A percentile compares a stretch with the other conserved stretches of the same genome.
Evolutionary conservation across 2,888 invertebrate genomes (phyloP).

Genomic region (Napeogenes sylphis): DNA sequence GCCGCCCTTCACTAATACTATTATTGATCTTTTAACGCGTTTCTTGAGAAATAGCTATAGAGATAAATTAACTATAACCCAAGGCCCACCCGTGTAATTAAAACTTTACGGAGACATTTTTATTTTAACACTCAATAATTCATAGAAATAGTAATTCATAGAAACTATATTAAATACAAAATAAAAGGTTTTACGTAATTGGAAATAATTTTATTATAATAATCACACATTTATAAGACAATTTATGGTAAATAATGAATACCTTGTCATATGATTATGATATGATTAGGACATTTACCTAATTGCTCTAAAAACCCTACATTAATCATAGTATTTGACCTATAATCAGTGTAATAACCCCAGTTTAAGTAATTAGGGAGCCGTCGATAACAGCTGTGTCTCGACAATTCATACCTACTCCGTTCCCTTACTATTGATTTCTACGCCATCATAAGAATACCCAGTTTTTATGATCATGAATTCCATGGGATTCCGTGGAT

Average conservation of each 20-base stretch:
- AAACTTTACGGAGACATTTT: slow-evolving; percentile 6
- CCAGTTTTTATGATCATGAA: no score
- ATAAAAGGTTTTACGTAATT: no score
- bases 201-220: no score
- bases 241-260: no score
- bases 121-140: neutral
- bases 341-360: slow-evolving; percentile 27
- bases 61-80: slow-evolving; percentile 17
- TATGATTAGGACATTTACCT: no score
- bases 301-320: no score
- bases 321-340: slow-evolving; percentile 14
- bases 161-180: no score
- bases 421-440: slow-evolving; percentile 15
- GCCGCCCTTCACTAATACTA: slow-evolving; percentile 19
- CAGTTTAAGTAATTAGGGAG: slow-evolving; percentile 27
- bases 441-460: slow-evolving; percentile 7
- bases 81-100: slow-evolving; percentile 16
- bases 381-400: slow-evolving; percentile 28
- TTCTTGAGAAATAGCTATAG: slow-evolving; percentile 22
- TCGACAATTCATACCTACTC: slow-evolving; percentile 12
- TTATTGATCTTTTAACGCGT: slow-evolving; percentile 23
- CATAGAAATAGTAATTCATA: neutral
- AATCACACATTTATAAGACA: no score
- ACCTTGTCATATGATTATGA: no score
- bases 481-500: no score